Evolutionary conservation across 1,140 invertebrate species (phyloP).

Genomic region (Drosophila lini): DNA sequence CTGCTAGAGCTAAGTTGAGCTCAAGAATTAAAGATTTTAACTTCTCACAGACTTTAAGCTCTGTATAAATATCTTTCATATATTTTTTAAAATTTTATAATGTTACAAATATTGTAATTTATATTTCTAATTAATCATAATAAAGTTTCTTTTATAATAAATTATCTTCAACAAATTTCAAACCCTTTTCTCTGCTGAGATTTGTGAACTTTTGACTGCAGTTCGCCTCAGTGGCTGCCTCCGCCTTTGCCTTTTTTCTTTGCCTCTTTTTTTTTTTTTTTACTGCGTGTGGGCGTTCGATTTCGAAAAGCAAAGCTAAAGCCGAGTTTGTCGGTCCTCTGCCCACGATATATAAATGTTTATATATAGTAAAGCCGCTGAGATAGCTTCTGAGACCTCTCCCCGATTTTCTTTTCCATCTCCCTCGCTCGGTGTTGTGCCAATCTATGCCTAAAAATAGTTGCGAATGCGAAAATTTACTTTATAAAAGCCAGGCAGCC

Average conservation of each 20-base stretch:
- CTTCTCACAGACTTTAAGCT: too few species aligned
- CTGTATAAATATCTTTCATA: not conserved
- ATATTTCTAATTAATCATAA: not conserved
- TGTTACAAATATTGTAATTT: not conserved
- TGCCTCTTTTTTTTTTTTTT: conserved; percentile 34
- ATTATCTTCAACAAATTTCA: not conserved
- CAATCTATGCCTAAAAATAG: conserved; percentile 79
- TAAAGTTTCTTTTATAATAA: not conserved
- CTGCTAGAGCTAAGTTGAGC: too few species aligned
- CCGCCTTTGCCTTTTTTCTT: conserved; percentile 24
- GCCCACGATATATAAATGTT: conserved; percentile 41
- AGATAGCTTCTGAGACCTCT: conserved; percentile 44
- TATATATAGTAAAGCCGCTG: conserved; percentile 7
- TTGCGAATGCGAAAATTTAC: conserved; percentile 39
- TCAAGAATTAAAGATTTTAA: not conserved
- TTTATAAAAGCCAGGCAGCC: conserved; percentile 39
- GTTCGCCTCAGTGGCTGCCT: conserved; percentile 8
- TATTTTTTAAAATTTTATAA: too few species aligned
- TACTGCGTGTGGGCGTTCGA: conserved; percentile 62
- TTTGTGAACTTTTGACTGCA: conserved; percentile 44
- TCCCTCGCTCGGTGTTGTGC: conserved; percentile 22
- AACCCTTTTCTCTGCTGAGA: conserved; percentile 1
- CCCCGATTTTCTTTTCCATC: conserved; percentile 45
- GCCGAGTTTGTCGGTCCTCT: conserved; percentile 39
- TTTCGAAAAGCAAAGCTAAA: conserved; percentile 60